phyloP scores from a whole-genome alignment of 1,140 invertebrate genomes.

The Zaprionus vittiger region DNA sequence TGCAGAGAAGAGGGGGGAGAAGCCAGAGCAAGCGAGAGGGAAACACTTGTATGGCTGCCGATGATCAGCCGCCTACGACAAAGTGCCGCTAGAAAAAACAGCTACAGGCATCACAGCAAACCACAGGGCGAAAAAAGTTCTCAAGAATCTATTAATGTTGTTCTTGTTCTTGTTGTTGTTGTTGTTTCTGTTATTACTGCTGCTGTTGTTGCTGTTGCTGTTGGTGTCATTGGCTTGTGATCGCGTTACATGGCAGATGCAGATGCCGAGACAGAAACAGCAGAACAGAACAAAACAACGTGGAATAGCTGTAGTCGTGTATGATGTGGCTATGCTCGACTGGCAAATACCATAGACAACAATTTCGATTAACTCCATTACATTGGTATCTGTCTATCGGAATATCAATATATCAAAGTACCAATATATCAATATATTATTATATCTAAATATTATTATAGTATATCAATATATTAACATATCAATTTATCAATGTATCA shows the following conservation, averaged over 20 bases:
- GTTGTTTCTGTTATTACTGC: not conserved
- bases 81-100: conserved; percentile 45
- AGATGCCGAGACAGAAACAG: not conserved
- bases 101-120: conserved; percentile 30
- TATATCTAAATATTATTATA: no score
- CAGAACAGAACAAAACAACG: not conserved
- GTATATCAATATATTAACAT: no score
- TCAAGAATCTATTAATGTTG: conserved; percentile 26
- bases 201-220: conserved; percentile 15
- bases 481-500: no score
- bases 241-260: conserved; percentile 34
- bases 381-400: no score
- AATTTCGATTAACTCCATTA: not conserved
- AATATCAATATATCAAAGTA: no score
- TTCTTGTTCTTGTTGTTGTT: not conserved
- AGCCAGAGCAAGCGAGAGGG: not conserved
- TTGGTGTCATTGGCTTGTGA: conserved; percentile 52
- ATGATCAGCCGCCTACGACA: conserved; percentile 57
- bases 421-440: no score
- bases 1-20: not conserved
- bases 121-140: conserved; percentile 30
- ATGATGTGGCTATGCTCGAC: not conserved
- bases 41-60: conserved; percentile 37
- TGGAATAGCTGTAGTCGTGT: not conserved
- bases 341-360: not conserved